Conservation (phyloP, 2,888 invertebrate species). For the Euproctis similis region DNA sequence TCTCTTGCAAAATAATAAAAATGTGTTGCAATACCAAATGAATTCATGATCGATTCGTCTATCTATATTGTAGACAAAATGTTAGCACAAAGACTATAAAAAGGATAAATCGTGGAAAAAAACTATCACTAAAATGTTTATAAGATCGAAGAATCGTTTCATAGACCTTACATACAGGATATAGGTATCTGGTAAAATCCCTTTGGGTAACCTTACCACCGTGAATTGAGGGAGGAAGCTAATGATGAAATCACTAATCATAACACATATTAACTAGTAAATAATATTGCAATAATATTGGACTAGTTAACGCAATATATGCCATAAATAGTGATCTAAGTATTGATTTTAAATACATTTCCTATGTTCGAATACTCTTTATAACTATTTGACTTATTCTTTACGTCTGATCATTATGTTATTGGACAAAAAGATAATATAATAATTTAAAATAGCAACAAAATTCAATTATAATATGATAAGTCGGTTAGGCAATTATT, state of each 20-base stretch:
- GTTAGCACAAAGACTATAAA: constrained; percentile 31
- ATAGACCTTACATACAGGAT: too few species aligned
- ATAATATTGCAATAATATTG: background rate
- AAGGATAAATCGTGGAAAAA: constrained; percentile 31
- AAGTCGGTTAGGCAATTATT: constrained; percentile 15
- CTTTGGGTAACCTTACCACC: constrained; percentile 29
- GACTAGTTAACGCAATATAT: constrained; percentile 5
- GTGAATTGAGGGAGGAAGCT: constrained; percentile 37
- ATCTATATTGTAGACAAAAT: constrained; percentile 16
- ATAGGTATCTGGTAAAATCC: constrained; percentile 30
- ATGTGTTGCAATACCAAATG: constrained; percentile 12
- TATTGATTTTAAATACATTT: constrained; percentile 24
- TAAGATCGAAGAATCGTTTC: constrained; percentile 21
- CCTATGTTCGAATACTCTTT: constrained; percentile 29
- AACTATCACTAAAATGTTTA: constrained; percentile 25
- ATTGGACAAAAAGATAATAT: too few species aligned
- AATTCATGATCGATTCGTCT: constrained; percentile 15
- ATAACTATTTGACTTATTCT: background rate
- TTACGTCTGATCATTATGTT: too few species aligned
- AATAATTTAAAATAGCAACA: background rate
- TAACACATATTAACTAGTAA: constrained; percentile 16
- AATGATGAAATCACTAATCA: constrained; percentile 33
- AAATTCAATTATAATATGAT: constrained; percentile 11
- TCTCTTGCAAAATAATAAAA: constrained; percentile 11
- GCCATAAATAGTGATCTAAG: constrained; percentile 14